phyloP scores from a whole-genome alignment of 2,888 invertebrate genomes.

The Ophion costatus region DNA sequence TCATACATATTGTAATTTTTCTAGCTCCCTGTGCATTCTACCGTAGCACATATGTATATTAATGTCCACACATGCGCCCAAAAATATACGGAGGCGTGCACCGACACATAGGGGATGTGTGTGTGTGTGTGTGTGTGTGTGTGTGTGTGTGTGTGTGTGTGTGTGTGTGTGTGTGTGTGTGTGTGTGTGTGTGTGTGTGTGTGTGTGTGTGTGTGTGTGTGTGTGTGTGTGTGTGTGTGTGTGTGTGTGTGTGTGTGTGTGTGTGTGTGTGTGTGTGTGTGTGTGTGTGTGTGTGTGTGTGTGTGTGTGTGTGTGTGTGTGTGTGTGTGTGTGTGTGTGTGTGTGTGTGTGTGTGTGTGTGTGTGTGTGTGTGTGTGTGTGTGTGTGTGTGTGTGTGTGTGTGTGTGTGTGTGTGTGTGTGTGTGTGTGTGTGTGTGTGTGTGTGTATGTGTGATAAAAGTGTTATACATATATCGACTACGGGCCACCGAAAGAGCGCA shows the following conservation, averaged over 20 bases:
- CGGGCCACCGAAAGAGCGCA: constrained; percentile 4
- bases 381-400: too few relatives aligned
- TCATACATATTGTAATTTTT: constrained; percentile 68
- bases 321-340: background rate
- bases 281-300: too few relatives aligned
- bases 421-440: background rate
- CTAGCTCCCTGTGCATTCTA: constrained; percentile 36
- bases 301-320: too few relatives aligned
- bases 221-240: too few relatives aligned
- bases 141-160: too few relatives aligned
- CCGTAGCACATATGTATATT: constrained; percentile 16
- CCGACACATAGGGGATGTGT: too few relatives aligned
- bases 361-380: too few relatives aligned
- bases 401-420: too few relatives aligned
- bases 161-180: too few relatives aligned
- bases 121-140: too few relatives aligned
- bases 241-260: too few relatives aligned
- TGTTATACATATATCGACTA: constrained; percentile 11
- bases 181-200: background rate
- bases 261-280: background rate
- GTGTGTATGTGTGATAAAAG: constrained; percentile 6
- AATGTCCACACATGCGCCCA: background rate
- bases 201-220: background rate
- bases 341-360: background rate
- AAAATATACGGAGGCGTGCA: background rate